Percentiles rank a stretch among this genome's conserved stretches.
Conservation (phyloP, 2,888 invertebrate genomes). For the Drosophila quasianomalipes region DNA sequence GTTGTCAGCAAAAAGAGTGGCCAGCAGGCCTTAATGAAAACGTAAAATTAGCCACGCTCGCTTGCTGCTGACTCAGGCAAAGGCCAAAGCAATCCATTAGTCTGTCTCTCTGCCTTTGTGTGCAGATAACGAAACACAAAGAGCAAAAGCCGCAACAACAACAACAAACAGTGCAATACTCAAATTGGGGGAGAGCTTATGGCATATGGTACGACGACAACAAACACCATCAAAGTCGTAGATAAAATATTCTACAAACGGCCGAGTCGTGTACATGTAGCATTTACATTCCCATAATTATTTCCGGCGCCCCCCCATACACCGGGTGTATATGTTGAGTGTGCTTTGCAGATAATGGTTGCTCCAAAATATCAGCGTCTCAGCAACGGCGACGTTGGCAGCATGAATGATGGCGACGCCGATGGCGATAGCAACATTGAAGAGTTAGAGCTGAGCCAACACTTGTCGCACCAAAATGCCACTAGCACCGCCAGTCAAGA, state of each 20-base stretch:
- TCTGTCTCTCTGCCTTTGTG: neutral
- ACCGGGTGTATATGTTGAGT: slow-evolving; percentile 17
- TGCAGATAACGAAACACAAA: slow-evolving; percentile 36
- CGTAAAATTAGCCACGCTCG: slow-evolving; percentile 29
- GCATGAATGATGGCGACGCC: slow-evolving; percentile 42
- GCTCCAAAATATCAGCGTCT: slow-evolving; percentile 84
- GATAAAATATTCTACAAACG: slow-evolving; percentile 40
- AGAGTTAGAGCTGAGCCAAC: slow-evolving; percentile 77
- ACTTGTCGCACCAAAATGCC: slow-evolving; percentile 33
- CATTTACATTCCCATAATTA: slow-evolving; percentile 28
- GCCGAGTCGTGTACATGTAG: slow-evolving; percentile 29
- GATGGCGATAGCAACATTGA: slow-evolving; percentile 73
- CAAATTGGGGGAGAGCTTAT: slow-evolving; percentile 20
- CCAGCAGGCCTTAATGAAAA: slow-evolving; percentile 23
- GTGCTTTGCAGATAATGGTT: slow-evolving; percentile 71
- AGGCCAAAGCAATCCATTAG: slow-evolving; percentile 30
- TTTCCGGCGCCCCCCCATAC: slow-evolving; percentile 13
- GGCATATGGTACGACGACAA: slow-evolving; percentile 54
- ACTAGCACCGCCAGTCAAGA: slow-evolving; percentile 30
- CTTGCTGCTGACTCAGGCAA: slow-evolving; percentile 35
- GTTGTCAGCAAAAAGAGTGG: slow-evolving; percentile 56
- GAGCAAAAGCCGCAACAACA: slow-evolving; percentile 7
- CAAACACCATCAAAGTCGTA: slow-evolving; percentile 28
- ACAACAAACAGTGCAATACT: slow-evolving; percentile 18
- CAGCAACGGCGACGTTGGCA: slow-evolving; percentile 61